Evolutionary conservation across 2,113 vertebrate species (phyloP).

Genomic region (Larimichthys crocea): DNA sequence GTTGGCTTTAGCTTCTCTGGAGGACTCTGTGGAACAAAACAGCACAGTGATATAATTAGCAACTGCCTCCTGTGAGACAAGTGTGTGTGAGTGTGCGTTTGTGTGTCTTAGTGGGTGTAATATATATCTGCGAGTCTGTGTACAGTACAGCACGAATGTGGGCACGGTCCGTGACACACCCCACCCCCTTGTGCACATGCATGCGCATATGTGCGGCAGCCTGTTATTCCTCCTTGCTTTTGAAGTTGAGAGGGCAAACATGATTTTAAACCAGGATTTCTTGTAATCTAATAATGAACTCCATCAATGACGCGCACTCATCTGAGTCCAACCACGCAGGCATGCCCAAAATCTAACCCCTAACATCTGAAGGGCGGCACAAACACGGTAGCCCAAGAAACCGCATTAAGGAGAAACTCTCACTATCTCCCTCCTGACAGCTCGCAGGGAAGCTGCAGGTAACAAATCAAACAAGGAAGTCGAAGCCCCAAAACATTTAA

Average conservation of each 20-base stretch:
- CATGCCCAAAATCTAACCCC: slow-evolving; percentile 63
- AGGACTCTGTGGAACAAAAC: slow-evolving; percentile 57
- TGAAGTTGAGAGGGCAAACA: slow-evolving; percentile 47
- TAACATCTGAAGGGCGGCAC: slow-evolving; percentile 73
- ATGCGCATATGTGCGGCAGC: background rate
- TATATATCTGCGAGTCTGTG: slow-evolving; percentile 18
- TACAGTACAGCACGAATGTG: slow-evolving; percentile 10
- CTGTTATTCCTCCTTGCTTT: background rate
- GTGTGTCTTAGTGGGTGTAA: slow-evolving; percentile 22
- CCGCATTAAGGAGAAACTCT: slow-evolving; percentile 65
- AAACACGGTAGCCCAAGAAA: slow-evolving; percentile 59
- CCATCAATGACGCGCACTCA: slow-evolving; percentile 30
- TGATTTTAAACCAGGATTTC: slow-evolving; percentile 31
- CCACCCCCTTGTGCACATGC: background rate
- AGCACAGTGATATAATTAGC: slow-evolving; percentile 71
- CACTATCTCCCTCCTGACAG: slow-evolving; percentile 69
- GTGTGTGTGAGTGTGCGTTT: slow-evolving; percentile 1
- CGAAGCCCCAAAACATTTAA: slow-evolving; percentile 82
- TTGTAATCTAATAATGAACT: slow-evolving; percentile 59
- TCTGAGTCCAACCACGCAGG: slow-evolving; percentile 36
- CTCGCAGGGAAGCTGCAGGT: slow-evolving; percentile 77
- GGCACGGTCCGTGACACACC: background rate
- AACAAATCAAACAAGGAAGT: slow-evolving; percentile 84
- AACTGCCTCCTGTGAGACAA: slow-evolving; percentile 54
- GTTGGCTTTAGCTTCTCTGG: slow-evolving; percentile 66